Conservation (phyloP, 2,888 invertebrate genomes). For the Acanthosepion pharaonis region DNA sequence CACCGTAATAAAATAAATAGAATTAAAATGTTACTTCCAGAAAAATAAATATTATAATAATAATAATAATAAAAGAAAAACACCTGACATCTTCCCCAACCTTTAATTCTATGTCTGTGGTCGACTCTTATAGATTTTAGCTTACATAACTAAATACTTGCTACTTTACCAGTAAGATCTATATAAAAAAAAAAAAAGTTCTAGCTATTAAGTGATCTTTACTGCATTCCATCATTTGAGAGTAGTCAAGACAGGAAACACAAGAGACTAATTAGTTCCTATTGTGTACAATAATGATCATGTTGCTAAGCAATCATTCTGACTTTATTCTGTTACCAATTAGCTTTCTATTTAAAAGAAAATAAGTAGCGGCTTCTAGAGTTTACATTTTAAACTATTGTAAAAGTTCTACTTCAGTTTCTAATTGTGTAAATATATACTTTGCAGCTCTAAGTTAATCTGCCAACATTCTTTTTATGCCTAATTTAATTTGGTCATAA, state of each 20-base stretch:
- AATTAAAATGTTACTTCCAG: too few relatives aligned
- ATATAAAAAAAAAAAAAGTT: not conserved
- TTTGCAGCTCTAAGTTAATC: too few relatives aligned
- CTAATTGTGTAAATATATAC: too few relatives aligned
- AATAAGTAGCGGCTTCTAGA: not conserved
- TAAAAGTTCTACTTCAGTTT: not conserved
- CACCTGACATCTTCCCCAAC: not conserved
- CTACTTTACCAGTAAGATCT: not conserved
- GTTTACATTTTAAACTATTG: not conserved
- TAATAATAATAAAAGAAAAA: too few relatives aligned
- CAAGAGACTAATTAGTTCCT: not conserved
- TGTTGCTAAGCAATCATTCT: not conserved
- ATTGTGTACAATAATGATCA: not conserved
- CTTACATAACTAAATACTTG: not conserved
- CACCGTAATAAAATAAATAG: too few relatives aligned
- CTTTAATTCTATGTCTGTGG: not conserved
- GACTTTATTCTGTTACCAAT: not conserved
- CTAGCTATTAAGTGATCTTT: not conserved
- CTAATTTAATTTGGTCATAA: too few relatives aligned
- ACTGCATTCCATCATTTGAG: not conserved
- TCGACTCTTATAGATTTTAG: not conserved
- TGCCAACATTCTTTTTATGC: too few relatives aligned
- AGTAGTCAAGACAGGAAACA: slow-evolving; percentile 4
- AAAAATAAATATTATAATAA: too few relatives aligned
- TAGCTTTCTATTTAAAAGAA: not conserved